Evolutionary conservation across 2,888 invertebrate species (phyloP).

Genomic region (Rapana venosa): DNA sequence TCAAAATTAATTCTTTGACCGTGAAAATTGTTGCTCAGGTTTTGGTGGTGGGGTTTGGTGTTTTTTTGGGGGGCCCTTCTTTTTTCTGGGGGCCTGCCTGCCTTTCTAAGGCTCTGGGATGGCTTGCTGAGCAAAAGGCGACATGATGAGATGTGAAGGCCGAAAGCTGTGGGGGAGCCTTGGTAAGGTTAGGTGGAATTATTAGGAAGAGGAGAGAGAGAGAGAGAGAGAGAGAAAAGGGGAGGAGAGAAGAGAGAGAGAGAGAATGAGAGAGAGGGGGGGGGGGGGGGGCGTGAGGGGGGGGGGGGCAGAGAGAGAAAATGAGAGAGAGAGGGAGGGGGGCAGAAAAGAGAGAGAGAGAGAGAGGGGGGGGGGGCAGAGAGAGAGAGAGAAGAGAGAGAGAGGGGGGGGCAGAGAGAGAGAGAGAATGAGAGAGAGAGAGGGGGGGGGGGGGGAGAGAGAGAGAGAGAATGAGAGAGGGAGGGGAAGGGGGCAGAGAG

Average conservation of each 20-base stretch:
- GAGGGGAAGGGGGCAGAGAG: too few relatives aligned
- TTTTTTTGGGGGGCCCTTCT: neutral
- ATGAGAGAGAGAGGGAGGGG: too few relatives aligned
- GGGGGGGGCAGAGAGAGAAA: too few relatives aligned
- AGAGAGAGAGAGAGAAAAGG: neutral
- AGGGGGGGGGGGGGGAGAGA: neutral
- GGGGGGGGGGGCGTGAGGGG: neutral
- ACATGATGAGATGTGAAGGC: neutral
- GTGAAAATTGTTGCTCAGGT: conserved; percentile 45
- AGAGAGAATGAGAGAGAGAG: neutral
- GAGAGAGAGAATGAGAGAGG: too few relatives aligned
- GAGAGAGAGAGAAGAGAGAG: too few relatives aligned
- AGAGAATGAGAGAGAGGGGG: neutral
- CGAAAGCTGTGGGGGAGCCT: neutral
- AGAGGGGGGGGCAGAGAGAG: too few relatives aligned
- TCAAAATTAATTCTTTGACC: conserved; percentile 37
- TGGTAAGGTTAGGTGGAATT: neutral
- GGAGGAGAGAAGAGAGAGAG: neutral
- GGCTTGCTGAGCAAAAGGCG: neutral
- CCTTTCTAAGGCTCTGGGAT: neutral
- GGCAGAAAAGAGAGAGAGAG: too few relatives aligned
- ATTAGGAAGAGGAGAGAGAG: neutral
- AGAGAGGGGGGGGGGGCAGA: too few relatives aligned
- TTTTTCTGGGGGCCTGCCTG: neutral
- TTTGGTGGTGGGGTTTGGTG: neutral